Evolutionary conservation across 1,140 invertebrate genomes (phyloP).

Genomic region (Drosophila navojoa): DNA sequence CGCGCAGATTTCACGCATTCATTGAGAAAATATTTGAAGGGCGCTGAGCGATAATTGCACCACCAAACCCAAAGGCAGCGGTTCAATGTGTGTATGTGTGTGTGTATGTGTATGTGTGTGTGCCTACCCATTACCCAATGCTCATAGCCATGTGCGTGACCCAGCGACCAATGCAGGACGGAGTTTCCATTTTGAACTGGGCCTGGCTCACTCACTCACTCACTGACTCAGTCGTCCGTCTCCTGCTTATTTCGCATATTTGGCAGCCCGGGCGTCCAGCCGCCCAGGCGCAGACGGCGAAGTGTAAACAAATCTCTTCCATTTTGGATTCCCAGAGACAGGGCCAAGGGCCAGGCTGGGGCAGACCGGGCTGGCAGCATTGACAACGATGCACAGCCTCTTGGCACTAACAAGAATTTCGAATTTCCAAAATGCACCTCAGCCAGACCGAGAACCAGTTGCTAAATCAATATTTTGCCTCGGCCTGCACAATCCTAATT

Average conservation of each 20-base stretch:
- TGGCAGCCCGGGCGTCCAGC: neutral
- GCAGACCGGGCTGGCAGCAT: neutral
- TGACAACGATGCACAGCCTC: slow-evolving; percentile 4
- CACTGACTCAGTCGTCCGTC: neutral
- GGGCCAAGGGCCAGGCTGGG: neutral
- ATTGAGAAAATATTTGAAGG: slow-evolving; percentile 69
- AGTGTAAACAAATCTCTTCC: slow-evolving; percentile 52
- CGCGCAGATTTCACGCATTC: slow-evolving; percentile 67
- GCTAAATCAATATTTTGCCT: slow-evolving; percentile 16
- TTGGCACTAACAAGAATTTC: neutral
- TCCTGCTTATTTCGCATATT: slow-evolving; percentile 7
- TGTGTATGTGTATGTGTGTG: neutral
- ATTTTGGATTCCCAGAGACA: slow-evolving; percentile 40
- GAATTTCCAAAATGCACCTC: neutral
- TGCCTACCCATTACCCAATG: slow-evolving; percentile 6
- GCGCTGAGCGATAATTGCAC: slow-evolving; percentile 68
- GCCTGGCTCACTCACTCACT: neutral
- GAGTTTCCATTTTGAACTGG: slow-evolving; percentile 7
- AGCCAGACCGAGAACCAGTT: neutral
- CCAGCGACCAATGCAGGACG: slow-evolving; percentile 35
- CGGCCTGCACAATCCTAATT: neutral
- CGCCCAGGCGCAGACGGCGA: slow-evolving; percentile 7
- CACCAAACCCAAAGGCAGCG: slow-evolving; percentile 29
- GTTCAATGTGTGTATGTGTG: neutral
- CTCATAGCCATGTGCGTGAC: slow-evolving; percentile 21